Base-by-base conservation (phyloP, 1,140 invertebrate species). In the Thalassaphorura encarpata region DNA sequence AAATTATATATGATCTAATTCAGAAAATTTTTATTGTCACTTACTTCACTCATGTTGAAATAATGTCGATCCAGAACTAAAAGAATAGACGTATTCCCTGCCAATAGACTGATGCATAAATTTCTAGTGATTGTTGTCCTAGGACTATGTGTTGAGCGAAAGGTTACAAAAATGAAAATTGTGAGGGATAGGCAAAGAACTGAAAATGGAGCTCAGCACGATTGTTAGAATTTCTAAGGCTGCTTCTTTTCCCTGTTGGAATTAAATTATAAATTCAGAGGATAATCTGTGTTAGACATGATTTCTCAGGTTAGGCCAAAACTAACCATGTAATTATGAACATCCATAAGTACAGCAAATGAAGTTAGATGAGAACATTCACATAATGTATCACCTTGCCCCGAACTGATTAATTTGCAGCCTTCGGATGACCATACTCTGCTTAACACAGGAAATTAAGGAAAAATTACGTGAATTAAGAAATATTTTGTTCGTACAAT, bases 361-460 rank as follows among this genome's bases (percentile, higher is more conserved):
- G 77, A 77, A 19, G 78, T 81, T 16, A 82, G 66, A 67, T 81
- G 80, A 60, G 75, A 67, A 67, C 79, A 81, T 51, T 71, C 65
- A 63, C 80, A 81, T 3, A 70, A 66, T 3, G 78, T 78, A 63
- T 77, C 73, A 8, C 72, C 72, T 2, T 61, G 52, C 64, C 78
- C 78, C 21, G 69, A 70, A 3, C 56, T 56, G 3, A 71, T 54
- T 4, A 78, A 56, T 31, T 62, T 53, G 63, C 80, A 81, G 3
- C 80, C 79, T 51, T 45, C 27, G 3, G 29, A 23, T 3, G 55
- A 57, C 69, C 64, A 27, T 59, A 52, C 1, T 28, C 55, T 57
- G 36, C n/a, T n/a, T n/a, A n/a, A n/a, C n/a, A n/a, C 23, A 48
- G 23, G 16, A 15, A 8, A 26, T 29, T 39, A 18, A 23, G n/a